Evolutionary conservation across 2,113 vertebrate genomes (phyloP), one percentile per base, ranked within the genome.

Genomic region (Choloepus hoffmanni): DNA sequence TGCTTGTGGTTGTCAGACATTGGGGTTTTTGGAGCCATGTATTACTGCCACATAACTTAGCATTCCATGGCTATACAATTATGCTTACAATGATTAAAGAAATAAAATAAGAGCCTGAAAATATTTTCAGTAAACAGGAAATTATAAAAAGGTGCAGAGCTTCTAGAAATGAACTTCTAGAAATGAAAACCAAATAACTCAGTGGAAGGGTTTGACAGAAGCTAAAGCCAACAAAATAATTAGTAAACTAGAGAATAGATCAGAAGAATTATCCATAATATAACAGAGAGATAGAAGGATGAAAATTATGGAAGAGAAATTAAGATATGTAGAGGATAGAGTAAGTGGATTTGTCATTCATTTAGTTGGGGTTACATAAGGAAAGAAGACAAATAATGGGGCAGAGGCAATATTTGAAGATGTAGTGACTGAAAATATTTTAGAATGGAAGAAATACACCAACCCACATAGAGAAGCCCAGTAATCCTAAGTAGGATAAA

Each of bases 381-480:
- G 19, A 94, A 79, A 70, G 24, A 40, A 89, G 12, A 43, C 55
- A 86, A 73, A 85, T 45, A 92, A 62, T 74, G 40, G 21, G 33
- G 10, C 28, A 78, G 55, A 92, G 55, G 55, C 24, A 62, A n/a
- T 85, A 73, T 60, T 68, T 93, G 60, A 94, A 89, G 73, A 60
- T 79, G 18, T n/a, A 67, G 89, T 78, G 73, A 73, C 58, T 81
- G 60, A 58, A 95, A 85, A 77, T 72, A 62, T 85, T 81, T 91
- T 18, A 94, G 43, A 79, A 92, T 79, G 48, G 84, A 12, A 24
- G 9, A 73, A 45, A 73, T 19, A 73, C 40, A 16, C 3, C 21
- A 73, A 73, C 15, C 23, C 72, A 73, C n/a, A 73, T 65, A 48
- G 89, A 79, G 36, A 92, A 89, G 30, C 10, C 76, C 55, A 85